Conservation (phyloP, 2,797 vertebrate genomes). For the Acipenser transmontanus region DNA sequence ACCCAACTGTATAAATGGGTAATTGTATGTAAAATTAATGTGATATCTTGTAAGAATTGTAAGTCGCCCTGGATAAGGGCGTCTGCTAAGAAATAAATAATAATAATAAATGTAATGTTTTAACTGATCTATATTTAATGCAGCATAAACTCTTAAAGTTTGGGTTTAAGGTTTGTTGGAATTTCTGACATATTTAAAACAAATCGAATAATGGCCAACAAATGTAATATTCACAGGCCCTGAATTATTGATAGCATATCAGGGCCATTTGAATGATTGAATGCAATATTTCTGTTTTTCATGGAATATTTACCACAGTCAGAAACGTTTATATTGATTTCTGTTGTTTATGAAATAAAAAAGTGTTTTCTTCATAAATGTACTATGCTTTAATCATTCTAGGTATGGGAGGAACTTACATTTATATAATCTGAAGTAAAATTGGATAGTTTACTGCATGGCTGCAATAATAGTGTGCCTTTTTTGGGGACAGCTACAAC, state of each 20-base stretch:
- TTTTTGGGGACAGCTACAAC: constrained; percentile 30
- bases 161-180: constrained; percentile 28
- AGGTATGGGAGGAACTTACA: constrained; percentile 30
- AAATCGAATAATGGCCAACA: constrained; percentile 41
- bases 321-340: too few species aligned
- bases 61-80: too few species aligned
- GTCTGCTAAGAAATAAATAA: too few species aligned
- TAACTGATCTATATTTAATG: constrained; percentile 34
- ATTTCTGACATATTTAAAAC: constrained; percentile 39
- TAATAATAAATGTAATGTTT: too few species aligned
- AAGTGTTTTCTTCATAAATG: too few species aligned
- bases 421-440: constrained; percentile 63
- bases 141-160: constrained; percentile 25
- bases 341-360: too few species aligned
- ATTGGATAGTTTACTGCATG: constrained; percentile 74
- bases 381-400: too few species aligned
- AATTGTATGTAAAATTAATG: too few species aligned
- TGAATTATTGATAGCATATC: constrained; percentile 50
- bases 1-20: too few species aligned
- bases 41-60: too few species aligned
- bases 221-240: constrained; percentile 37
- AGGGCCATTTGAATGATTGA: constrained; percentile 44
- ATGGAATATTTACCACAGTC: constrained; percentile 13
- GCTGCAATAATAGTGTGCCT: constrained; percentile 65
- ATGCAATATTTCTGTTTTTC: constrained; percentile 45